Evolutionary conservation across 2,888 invertebrate genomes (phyloP), one percentile per base, ranked within the genome.

Genomic region (Dynastes hyllus): DNA sequence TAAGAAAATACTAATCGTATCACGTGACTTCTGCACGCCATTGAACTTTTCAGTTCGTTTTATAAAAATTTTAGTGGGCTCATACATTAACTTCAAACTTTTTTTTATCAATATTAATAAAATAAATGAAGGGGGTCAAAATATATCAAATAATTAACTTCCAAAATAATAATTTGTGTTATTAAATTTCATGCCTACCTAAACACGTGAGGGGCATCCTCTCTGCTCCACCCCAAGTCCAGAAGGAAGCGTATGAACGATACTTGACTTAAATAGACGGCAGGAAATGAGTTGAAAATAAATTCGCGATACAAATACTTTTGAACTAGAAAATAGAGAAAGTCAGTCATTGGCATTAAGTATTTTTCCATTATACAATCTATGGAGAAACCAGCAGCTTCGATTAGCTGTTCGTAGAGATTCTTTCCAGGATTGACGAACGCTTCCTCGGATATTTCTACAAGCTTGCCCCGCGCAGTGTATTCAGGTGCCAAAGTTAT

Each of bases 271-370:
- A 94, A 92, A 82, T 90, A 91, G 61, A 90, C 85, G 53, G 91
- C 91, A 0, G 93, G 93, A 83, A 89, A 91, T 55, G 91, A 90
- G 85, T 90, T 86, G 71, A 90, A 84, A 71, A 92, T 85, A 84
- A 92, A 93, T 84, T 92, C 92, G 58, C 89, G 89, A 85, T 91
- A 92, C 80, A 93, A 83, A 45, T 90, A 87, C 76, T 91, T 89
- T 87, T 93, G 93, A 82, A 92, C 93, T 93, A 86, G 22, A 88
- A 86, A 45, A 50, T 2, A 86, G 16, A 50, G 9, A 32, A 55
- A 61, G 51, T 51, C 11, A 53, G n/a, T 27, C 53, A 32, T 53
- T 53, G 3, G 32, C 11, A 40, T 29, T 29, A 29, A 53, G 11
- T 51, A 70, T 13, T 40, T 13, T 45, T 50, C 51, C 22, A 40